Evolutionary conservation across 1,140 invertebrate species (phyloP).

Genomic region (Parapsyche elsis): DNA sequence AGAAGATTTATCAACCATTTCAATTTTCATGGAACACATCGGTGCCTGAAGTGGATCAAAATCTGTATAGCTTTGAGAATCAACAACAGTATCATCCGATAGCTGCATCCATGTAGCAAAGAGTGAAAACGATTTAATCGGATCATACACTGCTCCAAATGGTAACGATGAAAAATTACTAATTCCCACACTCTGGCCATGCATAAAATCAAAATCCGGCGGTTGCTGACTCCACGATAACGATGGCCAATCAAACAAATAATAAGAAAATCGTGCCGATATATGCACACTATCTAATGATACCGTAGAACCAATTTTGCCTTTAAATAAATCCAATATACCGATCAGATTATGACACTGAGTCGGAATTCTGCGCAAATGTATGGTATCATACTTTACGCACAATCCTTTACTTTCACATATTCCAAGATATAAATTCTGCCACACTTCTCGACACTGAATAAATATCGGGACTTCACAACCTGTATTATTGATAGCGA

Average conservation of each 20-base stretch:
- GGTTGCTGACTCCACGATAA: slow-evolving; percentile 76
- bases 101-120: slow-evolving; percentile 90
- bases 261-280: slow-evolving; percentile 86
- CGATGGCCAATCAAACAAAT: slow-evolving; percentile 74
- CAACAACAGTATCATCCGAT: slow-evolving; percentile 87
- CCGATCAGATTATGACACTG: slow-evolving; percentile 87
- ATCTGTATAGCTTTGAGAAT: slow-evolving; percentile 88
- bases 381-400: slow-evolving; percentile 89
- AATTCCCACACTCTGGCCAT: slow-evolving; percentile 68
- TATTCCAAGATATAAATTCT: slow-evolving; percentile 84
- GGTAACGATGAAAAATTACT: slow-evolving; percentile 73
- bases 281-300: slow-evolving; percentile 76
- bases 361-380: slow-evolving; percentile 82
- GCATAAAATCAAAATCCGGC: slow-evolving; percentile 77
- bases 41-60: slow-evolving; percentile 88
- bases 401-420: slow-evolving; percentile 79
- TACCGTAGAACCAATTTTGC: slow-evolving; percentile 75
- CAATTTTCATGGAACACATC: slow-evolving; percentile 72
- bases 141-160: slow-evolving; percentile 86
- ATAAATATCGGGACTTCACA: slow-evolving; percentile 89
- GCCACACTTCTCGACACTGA: slow-evolving; percentile 83
- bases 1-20: slow-evolving; percentile 35
- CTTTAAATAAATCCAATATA: slow-evolving; percentile 81
- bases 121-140: slow-evolving; percentile 80
- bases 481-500: slow-evolving; percentile 84